Conservation (phyloP, 1,140 invertebrate genomes). For the Drosophila tani region DNA sequence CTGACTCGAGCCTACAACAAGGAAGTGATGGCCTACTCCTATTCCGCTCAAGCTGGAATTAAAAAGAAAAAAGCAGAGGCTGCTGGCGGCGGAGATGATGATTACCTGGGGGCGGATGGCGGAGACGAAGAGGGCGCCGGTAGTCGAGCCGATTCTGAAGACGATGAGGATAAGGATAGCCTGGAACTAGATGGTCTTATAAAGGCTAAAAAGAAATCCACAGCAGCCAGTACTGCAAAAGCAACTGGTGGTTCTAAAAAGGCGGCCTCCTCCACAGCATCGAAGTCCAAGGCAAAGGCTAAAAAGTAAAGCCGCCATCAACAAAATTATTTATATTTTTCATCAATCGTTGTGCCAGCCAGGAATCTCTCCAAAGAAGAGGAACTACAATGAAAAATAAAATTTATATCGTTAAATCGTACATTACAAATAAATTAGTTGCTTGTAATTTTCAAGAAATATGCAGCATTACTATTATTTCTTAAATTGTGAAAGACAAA, state of each 20-base stretch:
- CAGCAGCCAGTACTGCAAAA: constrained; percentile 49
- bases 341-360: not conserved
- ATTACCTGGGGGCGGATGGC: constrained; percentile 28
- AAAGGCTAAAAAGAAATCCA: constrained; percentile 86
- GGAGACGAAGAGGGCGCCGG: constrained; percentile 83
- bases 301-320: constrained; percentile 44
- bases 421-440: not conserved
- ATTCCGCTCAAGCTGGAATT: constrained; percentile 87
- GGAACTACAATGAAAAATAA: not conserved
- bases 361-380: constrained; percentile 1
- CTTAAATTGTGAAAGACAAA: not conserved
- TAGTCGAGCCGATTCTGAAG: constrained; percentile 81
- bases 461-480: too few species aligned
- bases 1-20: constrained; percentile 97
- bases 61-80: constrained; percentile 87
- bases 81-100: constrained; percentile 76
- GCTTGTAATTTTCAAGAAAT: not conserved
- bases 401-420: not conserved
- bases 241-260: constrained; percentile 52
- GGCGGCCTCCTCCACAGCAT: constrained; percentile 19
- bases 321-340: constrained; percentile 1
- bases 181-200: constrained; percentile 91
- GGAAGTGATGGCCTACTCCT: constrained; percentile 89
- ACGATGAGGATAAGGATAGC: constrained; percentile 88
- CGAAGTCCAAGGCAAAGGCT: constrained; percentile 64